phyloP scores from a whole-genome alignment of 1,140 invertebrate species.

The Parasteatoda tepidariorum region DNA sequence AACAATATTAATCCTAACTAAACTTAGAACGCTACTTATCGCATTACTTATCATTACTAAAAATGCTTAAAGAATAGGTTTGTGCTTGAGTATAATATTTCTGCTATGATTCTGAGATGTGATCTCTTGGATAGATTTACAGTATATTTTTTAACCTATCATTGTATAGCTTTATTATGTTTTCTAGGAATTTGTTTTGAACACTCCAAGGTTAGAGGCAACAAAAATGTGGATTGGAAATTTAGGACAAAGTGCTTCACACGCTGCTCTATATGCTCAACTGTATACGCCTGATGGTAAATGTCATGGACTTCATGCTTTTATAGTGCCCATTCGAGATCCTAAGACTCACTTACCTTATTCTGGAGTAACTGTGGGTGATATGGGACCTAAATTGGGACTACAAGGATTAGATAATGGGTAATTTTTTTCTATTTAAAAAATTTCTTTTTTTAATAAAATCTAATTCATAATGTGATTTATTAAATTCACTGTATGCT shows the following conservation, averaged over 20 bases:
- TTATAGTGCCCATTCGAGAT: slow-evolving; percentile 85
- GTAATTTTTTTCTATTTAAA: too few relatives aligned
- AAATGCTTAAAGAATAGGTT: too few relatives aligned
- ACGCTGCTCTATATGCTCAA: slow-evolving; percentile 90
- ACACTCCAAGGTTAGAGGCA: slow-evolving; percentile 93
- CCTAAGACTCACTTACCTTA: slow-evolving; percentile 78
- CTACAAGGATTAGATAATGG: slow-evolving; percentile 92
- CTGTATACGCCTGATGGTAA: slow-evolving; percentile 81
- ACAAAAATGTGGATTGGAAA: slow-evolving; percentile 96
- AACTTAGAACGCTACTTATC: too few relatives aligned
- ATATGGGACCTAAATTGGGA: slow-evolving; percentile 90
- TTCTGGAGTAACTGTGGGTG: slow-evolving; percentile 82
- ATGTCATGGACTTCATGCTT: slow-evolving; percentile 89
- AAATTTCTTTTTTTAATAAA: too few relatives aligned
- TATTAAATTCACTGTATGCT: too few relatives aligned
- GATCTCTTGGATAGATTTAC: too few relatives aligned
- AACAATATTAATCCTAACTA: too few relatives aligned
- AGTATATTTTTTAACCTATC: background rate
- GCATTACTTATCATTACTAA: too few relatives aligned
- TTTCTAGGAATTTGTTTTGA: slow-evolving; percentile 82
- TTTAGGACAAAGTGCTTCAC: slow-evolving; percentile 87
- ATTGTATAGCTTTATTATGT: background rate
- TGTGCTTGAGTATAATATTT: too few relatives aligned
- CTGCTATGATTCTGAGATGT: too few relatives aligned
- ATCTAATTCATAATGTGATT: background rate